These are phyloP conservation scores for Malthinus seriepunctatus DNA, from an alignment of 2,888 invertebrate genomes.

Conservation along the genomic window DNA sequence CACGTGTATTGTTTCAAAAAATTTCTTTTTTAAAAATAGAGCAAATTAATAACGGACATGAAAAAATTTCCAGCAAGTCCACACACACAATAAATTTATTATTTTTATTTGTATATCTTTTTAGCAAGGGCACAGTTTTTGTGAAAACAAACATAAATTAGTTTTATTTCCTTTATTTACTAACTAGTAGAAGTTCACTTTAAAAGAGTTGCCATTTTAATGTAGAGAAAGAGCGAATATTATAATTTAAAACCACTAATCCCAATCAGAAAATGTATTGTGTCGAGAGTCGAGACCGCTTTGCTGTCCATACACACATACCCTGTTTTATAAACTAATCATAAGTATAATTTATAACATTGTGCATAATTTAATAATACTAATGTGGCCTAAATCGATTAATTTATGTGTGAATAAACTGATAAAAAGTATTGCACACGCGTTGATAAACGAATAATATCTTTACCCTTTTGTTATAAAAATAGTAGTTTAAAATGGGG, in stretches of 20 bases:
- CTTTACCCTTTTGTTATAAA: conserved; percentile 18
- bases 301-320: background rate
- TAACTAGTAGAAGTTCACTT: no score
- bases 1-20: no score
- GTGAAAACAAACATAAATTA: no score
- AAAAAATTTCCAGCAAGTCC: no score
- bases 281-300: conserved; percentile 34
- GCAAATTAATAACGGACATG: no score
- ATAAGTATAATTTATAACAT: conserved; percentile 47
- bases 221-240: background rate
- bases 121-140: no score
- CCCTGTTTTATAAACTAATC: conserved; percentile 2
- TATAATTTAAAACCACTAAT: conserved; percentile 36
- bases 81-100: no score
- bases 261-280: conserved; percentile 42
- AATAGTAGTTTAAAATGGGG: conserved; percentile 10
- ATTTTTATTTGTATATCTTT: no score
- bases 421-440: conserved; percentile 47
- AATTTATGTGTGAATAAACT: conserved; percentile 51
- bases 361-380: conserved; percentile 45
- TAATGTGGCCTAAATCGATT: conserved; percentile 40
- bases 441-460: conserved; percentile 33
- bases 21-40: no score
- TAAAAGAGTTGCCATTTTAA: no score
- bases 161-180: no score